phyloP scores from a whole-genome alignment of 1,140 invertebrate species.

The Hypothenemus hampei region DNA sequence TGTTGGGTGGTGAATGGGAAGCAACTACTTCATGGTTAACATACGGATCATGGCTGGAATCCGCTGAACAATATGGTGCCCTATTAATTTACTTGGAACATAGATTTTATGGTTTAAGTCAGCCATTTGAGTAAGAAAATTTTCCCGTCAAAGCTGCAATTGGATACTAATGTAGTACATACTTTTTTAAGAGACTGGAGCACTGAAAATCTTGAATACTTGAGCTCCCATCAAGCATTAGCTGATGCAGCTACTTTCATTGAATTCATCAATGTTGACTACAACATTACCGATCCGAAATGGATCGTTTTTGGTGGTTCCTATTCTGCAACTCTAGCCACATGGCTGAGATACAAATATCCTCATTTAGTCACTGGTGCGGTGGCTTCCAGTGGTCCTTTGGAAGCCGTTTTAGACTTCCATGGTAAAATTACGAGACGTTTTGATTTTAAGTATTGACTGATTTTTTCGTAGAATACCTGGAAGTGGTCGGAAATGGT shows the following conservation, averaged over 20 bases:
- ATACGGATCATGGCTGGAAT: constrained; percentile 78
- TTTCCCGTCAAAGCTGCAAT: not conserved
- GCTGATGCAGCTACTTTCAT: constrained; percentile 86
- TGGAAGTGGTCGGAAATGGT: constrained; percentile 8
- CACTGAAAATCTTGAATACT: constrained; percentile 69
- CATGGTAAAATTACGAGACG: constrained; percentile 52
- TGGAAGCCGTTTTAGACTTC: constrained; percentile 80
- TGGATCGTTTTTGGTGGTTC: constrained; percentile 92
- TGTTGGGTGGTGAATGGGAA: constrained; percentile 79
- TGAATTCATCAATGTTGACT: constrained; percentile 57
- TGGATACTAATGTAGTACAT: not conserved
- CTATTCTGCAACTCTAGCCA: constrained; percentile 85
- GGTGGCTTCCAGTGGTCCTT: constrained; percentile 80
- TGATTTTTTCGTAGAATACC: constrained; percentile 11
- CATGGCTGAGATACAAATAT: constrained; percentile 86
- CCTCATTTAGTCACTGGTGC: constrained; percentile 81
- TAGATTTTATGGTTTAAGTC: constrained; percentile 87
- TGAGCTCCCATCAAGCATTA: constrained; percentile 84
- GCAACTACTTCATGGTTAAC: constrained; percentile 72
- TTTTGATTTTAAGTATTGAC: not conserved
- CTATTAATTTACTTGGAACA: constrained; percentile 85
- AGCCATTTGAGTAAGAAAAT: constrained; percentile 50
- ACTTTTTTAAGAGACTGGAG: constrained; percentile 59
- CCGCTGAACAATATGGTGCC: constrained; percentile 73
- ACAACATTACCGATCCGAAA: constrained; percentile 63